phyloP scores from a whole-genome alignment of 2,113 vertebrate genomes.

The Mixornis gularis region DNA sequence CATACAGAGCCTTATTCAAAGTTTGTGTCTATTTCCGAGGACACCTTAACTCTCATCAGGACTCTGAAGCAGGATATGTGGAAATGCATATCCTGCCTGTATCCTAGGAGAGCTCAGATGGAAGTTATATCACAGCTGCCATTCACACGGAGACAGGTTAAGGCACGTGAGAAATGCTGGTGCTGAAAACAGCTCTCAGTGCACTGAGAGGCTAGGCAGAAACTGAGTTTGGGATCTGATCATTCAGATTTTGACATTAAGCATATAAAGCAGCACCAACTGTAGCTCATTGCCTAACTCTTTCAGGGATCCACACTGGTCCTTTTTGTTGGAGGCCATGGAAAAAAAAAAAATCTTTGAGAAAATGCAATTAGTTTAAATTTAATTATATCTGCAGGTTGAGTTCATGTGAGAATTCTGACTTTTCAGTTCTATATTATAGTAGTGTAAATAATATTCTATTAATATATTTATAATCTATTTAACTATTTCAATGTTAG shows the following conservation, averaged over 20 bases:
- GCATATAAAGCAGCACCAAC: background rate
- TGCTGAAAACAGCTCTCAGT: background rate
- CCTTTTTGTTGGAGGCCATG: background rate
- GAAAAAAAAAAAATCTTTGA: background rate
- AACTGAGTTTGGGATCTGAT: background rate
- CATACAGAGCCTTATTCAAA: background rate
- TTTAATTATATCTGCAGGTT: background rate
- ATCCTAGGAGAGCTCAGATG: background rate
- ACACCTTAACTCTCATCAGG: accelerated
- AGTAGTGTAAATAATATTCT: background rate
- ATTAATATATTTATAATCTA: background rate
- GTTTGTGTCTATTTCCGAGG: background rate
- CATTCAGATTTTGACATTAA: background rate
- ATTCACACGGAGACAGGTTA: background rate
- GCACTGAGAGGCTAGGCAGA: background rate
- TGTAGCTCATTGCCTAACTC: background rate
- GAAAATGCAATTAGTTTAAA: background rate
- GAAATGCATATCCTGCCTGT: background rate
- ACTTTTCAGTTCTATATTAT: background rate
- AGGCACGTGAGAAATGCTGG: accelerated
- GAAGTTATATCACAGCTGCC: background rate
- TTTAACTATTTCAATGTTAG: background rate
- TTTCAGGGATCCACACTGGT: background rate
- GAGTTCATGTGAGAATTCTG: background rate
- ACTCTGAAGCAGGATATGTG: background rate